These are phyloP conservation scores for Lontra canadensis DNA, from an alignment of 2,113 vertebrate genomes.

Conservation along the genomic window DNA sequence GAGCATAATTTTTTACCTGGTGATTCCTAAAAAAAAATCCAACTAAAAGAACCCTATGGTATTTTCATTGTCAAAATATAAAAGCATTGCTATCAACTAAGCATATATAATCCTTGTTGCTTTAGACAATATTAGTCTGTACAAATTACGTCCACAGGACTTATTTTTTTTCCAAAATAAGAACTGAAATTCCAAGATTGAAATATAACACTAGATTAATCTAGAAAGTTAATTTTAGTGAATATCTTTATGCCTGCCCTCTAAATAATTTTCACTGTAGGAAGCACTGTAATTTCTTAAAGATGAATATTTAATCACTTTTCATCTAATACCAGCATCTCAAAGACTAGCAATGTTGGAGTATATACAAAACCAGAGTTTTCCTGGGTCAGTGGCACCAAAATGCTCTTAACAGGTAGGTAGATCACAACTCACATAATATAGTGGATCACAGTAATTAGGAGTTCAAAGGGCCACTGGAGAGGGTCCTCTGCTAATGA, in stretches of 20 bases:
- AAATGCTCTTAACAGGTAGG: neutral
- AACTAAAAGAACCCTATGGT: neutral
- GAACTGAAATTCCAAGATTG: neutral
- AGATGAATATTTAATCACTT: neutral
- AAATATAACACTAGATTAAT: neutral
- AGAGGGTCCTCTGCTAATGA: neutral
- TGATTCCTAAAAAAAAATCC: neutral
- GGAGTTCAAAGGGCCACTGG: neutral
- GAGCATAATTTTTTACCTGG: neutral
- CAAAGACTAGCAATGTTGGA: neutral
- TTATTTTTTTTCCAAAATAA: neutral
- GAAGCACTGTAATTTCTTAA: neutral
- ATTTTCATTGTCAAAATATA: neutral
- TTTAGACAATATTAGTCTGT: neutral
- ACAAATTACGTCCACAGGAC: neutral
- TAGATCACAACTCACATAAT: neutral
- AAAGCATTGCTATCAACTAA: neutral
- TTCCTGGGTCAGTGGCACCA: neutral
- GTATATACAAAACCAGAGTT: neutral
- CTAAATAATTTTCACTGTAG: conserved; percentile 29
- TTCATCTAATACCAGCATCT: neutral
- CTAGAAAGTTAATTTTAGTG: neutral
- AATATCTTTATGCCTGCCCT: neutral
- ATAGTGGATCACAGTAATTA: neutral
- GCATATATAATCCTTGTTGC: neutral